These are phyloP conservation scores for Contarinia nasturtii DNA, from an alignment of 1,140 invertebrate genomes.

Conservation along the genomic window DNA sequence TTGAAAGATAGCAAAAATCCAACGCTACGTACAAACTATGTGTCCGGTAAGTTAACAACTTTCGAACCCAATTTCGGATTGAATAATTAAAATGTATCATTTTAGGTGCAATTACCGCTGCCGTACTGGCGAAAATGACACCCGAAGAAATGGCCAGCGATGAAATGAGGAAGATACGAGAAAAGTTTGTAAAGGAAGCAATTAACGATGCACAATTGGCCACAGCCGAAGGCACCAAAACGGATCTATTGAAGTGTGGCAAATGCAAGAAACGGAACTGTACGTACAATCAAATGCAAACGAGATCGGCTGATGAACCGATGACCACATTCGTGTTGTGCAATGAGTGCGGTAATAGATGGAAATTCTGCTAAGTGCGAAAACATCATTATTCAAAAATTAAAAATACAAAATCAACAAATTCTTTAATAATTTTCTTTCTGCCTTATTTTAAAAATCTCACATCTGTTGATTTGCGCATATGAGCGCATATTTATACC, in stretches of 20 bases:
- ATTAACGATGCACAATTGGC: slow-evolving; percentile 95
- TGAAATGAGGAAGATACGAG: slow-evolving; percentile 87
- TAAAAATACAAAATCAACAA: too few relatives aligned
- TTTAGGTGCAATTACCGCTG: too few relatives aligned
- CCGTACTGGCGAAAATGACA: slow-evolving; percentile 87
- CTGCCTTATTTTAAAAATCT: too few relatives aligned
- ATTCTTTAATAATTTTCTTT: too few relatives aligned
- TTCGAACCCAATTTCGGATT: too few relatives aligned
- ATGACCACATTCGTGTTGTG: slow-evolving; percentile 99
- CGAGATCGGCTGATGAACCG: slow-evolving; percentile 96
- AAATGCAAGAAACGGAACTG: slow-evolving; percentile 90
- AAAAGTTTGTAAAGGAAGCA: slow-evolving; percentile 92
- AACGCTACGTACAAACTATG: slow-evolving; percentile 78
- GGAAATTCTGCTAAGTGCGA: slow-evolving; percentile 95
- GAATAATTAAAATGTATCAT: too few relatives aligned
- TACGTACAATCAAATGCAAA: slow-evolving; percentile 94
- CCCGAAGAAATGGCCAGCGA: slow-evolving; percentile 99
- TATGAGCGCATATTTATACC: too few relatives aligned
- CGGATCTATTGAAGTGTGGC: slow-evolving; percentile 90
- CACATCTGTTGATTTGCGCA: too few relatives aligned
- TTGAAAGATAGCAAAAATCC: slow-evolving; percentile 93
- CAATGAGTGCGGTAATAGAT: slow-evolving; percentile 93
- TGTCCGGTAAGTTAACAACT: slow-evolving; percentile 73
- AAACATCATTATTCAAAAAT: too few relatives aligned
- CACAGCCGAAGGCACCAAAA: slow-evolving; percentile 76